Evolutionary conservation across 2,113 vertebrate genomes (phyloP).

Genomic region (Sinocyclocheilus anophthalmus): DNA sequence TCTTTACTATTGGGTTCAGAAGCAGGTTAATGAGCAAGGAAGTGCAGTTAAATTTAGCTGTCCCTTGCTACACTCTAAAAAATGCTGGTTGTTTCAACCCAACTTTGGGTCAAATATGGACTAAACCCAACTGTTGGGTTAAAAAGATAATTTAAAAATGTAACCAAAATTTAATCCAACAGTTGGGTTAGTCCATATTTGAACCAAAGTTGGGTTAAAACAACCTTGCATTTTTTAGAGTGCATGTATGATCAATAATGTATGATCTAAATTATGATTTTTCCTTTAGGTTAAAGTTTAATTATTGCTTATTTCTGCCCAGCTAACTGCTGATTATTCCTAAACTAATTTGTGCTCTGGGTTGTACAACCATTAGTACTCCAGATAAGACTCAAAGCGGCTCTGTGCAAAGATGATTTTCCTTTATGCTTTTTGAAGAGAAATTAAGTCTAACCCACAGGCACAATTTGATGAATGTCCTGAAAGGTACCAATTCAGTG

Average conservation of each 20-base stretch:
- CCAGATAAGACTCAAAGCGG: conserved; percentile 33
- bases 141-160: too few relatives aligned
- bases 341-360: conserved; percentile 38
- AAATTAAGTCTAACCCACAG: conserved; percentile 36
- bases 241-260: not conserved
- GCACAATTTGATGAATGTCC: conserved; percentile 32
- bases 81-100: too few relatives aligned
- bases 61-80: not conserved
- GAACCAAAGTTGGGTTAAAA: too few relatives aligned
- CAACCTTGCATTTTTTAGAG: too few relatives aligned
- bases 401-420: conserved; percentile 26
- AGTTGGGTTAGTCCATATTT: too few relatives aligned
- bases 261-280: conserved; percentile 38
- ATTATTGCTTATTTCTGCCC: conserved; percentile 42
- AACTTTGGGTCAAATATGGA: too few relatives aligned
- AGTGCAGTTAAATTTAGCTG: conserved; percentile 5
- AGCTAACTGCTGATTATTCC: conserved; percentile 12
- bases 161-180: too few relatives aligned
- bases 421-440: conserved; percentile 24
- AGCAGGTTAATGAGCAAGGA: conserved; percentile 34
- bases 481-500: conserved; percentile 21
- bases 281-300: conserved; percentile 32
- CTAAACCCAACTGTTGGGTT: too few relatives aligned
- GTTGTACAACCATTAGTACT: conserved; percentile 25
- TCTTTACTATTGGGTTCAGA: conserved; percentile 29